Base-by-base conservation (phyloP, 2,113 vertebrate species). In the Pteropus alecto region DNA sequence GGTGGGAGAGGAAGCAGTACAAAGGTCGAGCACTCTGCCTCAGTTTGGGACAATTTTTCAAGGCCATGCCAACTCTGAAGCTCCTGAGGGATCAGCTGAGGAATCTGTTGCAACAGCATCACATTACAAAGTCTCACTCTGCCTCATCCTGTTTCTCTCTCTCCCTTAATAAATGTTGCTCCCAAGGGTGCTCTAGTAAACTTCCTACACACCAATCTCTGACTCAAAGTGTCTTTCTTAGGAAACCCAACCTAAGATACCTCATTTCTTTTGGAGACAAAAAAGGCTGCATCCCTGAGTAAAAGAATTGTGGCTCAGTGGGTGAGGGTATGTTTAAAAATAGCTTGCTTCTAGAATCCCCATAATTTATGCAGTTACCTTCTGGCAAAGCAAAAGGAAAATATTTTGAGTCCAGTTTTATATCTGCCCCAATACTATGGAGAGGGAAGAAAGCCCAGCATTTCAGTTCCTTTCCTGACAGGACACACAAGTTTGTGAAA, bases 401-500 rank as follows among this genome's bases (percentile, higher is more conserved):
- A 43, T 38, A 26, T 58, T 70, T 86, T 94, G 79, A 35, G 81
- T 5, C 46, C 30, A 54, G 26, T 74, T 79, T 90, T 26, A 56
- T 67, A 56, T 67, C 16, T 81, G 21, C 8, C 22, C 26, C 30
- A 41, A 18, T 95, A 63, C 15, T 38, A 12, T 26, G 41, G n/a
- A 63, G 21, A 71, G 16, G 38, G 46, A 33, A 0, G 68, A 78
- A 51, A 48, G 21, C n/a, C 58, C 48, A 30, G 84, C 41, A 28
- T 85, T 73, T 58, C 38, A 82, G 56, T 77, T 94, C 28, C 74
- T 91, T 94, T 97, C 48, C 38, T 51, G 63, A 85, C 18, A 85
- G 81, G 46, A 94, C 61, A 78, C 67, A 63, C 26, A 88, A 35
- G 48, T 81, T 96, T 96, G 54, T 24, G 56, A 96, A 93, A 88